These are phyloP conservation scores for Catamblyrhynchus diadema DNA, from an alignment of 2,797 vertebrate species.

Conservation along the genomic window DNA sequence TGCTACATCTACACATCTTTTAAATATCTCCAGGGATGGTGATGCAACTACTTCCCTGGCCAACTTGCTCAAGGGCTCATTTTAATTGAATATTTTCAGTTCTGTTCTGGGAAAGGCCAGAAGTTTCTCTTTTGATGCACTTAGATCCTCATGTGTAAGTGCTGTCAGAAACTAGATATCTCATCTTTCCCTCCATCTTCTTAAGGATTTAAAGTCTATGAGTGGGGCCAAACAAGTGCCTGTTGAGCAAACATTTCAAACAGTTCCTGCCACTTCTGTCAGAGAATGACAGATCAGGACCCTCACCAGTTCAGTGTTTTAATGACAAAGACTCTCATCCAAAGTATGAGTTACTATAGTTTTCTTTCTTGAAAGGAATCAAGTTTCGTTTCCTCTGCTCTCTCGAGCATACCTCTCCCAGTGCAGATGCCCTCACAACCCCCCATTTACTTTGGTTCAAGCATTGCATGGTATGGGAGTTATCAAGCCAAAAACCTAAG, in stretches of 20 bases:
- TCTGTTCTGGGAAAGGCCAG: background rate
- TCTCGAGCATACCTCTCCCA: background rate
- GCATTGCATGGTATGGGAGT: background rate
- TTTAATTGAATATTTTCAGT: background rate
- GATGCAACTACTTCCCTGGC: background rate
- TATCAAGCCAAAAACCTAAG: background rate
- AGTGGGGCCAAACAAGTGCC: background rate
- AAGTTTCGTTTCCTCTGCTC: background rate
- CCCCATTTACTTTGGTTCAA: background rate
- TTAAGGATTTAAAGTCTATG: background rate
- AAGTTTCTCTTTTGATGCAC: background rate
- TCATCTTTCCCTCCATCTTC: background rate
- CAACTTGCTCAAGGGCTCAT: background rate
- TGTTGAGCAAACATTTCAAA: background rate
- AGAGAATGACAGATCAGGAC: background rate
- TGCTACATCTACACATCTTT: background rate
- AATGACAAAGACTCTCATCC: background rate
- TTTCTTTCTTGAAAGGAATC: background rate
- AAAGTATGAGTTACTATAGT: background rate
- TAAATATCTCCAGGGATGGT: background rate
- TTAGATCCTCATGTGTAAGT: background rate
- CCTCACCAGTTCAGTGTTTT: background rate
- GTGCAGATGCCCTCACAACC: accelerated
- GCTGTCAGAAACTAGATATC: background rate
- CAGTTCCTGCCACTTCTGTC: background rate